Base-by-base conservation (phyloP, 2,888 invertebrate species). In the Stenodema calcarata region DNA sequence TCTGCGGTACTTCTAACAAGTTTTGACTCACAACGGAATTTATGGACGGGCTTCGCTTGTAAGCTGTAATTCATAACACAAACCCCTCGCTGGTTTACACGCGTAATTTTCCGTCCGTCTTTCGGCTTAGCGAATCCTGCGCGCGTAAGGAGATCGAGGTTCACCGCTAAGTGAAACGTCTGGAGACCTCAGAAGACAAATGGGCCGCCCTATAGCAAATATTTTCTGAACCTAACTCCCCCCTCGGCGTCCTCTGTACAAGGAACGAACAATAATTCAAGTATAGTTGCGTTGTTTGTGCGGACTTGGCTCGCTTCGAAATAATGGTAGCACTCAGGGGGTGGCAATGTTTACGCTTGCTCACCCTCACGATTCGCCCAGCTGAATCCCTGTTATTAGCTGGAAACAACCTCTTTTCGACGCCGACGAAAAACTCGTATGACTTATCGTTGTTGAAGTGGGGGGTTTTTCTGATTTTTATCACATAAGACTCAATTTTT, bases 111-210 rank as follows among this genome's bases (percentile, higher is more conserved):
- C 27, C 16, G 82, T 82, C 18, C 82, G 41, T 41, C 18, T 82
- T 82, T 82, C 82, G 69, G 70, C 69, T 82, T 82, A 69, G 18
- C 54, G 27, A 18, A 27, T 18, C 69, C 35, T 11, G 82, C 54
- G 42, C 42, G n/a, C 30, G 14, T 69, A 18, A 69, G 30, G 30
- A 41, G 82, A 18, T 62, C 69, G 27, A 28, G 62, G 54, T 81
- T 81, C 69, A 82, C 82, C 82, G 82, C 82, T 69, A 82, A 82
- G 62, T 82, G 82, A 82, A 82, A 82, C 82, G 69, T 82, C 82
- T 82, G 82, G 69, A 82, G 47, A 27, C 62, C 69, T 62, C 18
- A 69, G 73, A 84, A 84, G 84, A 84, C 84, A 84, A 84, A 84
- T 84, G 84, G 84, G 70, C 62, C 47, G 70, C 47, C 47, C 84